Percentiles rank a stretch among this genome's conserved stretches.
Conservation (phyloP, 1,140 invertebrate species). For the Chelonus insularis region DNA sequence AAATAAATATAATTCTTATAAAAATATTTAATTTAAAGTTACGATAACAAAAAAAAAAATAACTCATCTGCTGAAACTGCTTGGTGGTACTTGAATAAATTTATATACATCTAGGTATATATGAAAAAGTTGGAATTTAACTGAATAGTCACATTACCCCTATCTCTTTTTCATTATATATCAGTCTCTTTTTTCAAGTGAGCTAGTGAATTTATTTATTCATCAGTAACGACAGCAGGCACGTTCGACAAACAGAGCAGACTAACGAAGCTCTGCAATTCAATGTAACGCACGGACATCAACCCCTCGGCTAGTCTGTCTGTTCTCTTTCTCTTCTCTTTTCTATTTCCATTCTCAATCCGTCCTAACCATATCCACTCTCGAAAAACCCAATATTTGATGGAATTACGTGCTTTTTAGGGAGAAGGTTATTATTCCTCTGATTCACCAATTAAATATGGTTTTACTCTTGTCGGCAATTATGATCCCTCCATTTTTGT, state of each 20-base stretch:
- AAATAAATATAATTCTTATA: not conserved
- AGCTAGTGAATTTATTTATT: conserved; percentile 37
- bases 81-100: too few species aligned
- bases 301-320: conserved; percentile 11
- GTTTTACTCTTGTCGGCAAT: conserved; percentile 14
- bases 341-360: conserved; percentile 5
- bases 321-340: conserved; percentile 20
- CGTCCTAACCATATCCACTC: not conserved
- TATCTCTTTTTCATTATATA: conserved; percentile 3
- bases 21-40: not conserved
- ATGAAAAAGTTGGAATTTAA: not conserved
- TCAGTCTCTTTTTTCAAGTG: conserved; percentile 22
- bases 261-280: conserved; percentile 35
- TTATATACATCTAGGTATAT: too few species aligned
- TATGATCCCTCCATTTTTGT: conserved; percentile 9
- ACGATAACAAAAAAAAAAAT: not conserved
- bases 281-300: conserved; percentile 20
- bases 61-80: too few species aligned
- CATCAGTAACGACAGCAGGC: conserved; percentile 33
- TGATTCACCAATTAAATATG: not conserved
- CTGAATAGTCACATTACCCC: conserved; percentile 25
- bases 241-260: conserved; percentile 38
- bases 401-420: conserved; percentile 3
- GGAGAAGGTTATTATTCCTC: not conserved
- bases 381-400: conserved; percentile 5